Base-by-base conservation (phyloP, 2,797 vertebrate species). In the Dryobates pubescens region DNA sequence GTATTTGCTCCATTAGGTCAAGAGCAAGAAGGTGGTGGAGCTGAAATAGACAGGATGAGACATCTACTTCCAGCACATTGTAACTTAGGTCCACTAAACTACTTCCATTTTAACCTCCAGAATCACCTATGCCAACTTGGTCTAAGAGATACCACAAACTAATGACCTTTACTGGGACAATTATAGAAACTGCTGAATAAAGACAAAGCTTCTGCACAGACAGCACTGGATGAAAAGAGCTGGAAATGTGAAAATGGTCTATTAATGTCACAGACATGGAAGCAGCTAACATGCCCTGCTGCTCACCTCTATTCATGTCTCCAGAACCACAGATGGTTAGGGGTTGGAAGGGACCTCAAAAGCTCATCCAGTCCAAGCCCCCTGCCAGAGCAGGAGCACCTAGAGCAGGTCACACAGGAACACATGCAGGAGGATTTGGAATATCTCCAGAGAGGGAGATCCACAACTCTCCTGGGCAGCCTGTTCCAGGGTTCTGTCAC, bases 21-120 rank as follows among this genome's bases (percentile, higher is more conserved):
- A 32, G 57, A 65, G 62, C 43, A 63, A 27, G 38, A 73, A 85
- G 38, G 20, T 18, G 15, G 57, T 7, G 22, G 4, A 59, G 32
- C 18, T 69, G 29, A 41, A 57, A 58, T 1, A 58, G 29, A 24
- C 19, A 67, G 29, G n/a, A 36, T 14, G 6, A 89, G 30, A 71
- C 3, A 3, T 16, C 63, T 38, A 3, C 19, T 58, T 56, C 13
- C 2, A 2, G 38, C 45, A 56, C 9, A 2, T 0, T 45, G 8
- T 18, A 73, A 36, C 29, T 69, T 18, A 13, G 23, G 27, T 26
- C 30, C 24, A 13, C 47, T 70, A 32, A 13, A 38, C 8, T 45
- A 13, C 30, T 61, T 30, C 53, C 56, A 10, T 38, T 70, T 59
- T 57, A 51, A 38, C 9, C 14, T 62, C 41, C 36, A 29, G 19